phyloP scores from a whole-genome alignment of 2,797 vertebrate species.

The Forpus xanthops region DNA sequence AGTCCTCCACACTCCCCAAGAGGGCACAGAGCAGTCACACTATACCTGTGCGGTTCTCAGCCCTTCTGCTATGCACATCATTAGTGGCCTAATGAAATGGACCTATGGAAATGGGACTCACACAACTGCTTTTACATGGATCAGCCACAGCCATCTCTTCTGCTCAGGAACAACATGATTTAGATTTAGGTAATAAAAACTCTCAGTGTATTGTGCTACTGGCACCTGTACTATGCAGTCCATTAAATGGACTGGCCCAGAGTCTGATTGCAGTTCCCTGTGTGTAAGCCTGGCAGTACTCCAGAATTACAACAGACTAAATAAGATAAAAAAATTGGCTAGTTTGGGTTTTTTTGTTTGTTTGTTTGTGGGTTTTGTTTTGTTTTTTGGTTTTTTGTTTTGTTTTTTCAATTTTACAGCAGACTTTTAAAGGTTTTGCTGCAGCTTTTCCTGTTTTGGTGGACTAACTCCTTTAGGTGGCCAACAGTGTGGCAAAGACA shows the following conservation, averaged over 20 bases:
- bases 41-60: not conserved
- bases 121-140: not conserved
- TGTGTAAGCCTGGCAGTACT: rapidly evolving
- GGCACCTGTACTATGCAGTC: not conserved
- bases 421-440: not conserved
- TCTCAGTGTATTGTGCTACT: not conserved
- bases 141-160: not conserved
- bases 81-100: not conserved
- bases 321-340: not conserved
- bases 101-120: not conserved
- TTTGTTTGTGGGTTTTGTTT: no score
- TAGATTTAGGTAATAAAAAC: not conserved
- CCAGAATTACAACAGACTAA: not conserved
- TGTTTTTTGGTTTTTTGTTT: no score
- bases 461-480: not conserved
- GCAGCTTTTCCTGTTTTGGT: not conserved
- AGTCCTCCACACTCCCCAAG: not conserved
- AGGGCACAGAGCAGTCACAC: not conserved
- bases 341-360: no score
- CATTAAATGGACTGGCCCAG: not conserved
- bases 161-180: not conserved
- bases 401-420: not conserved
- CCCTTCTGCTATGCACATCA: not conserved
- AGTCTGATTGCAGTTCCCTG: not conserved
- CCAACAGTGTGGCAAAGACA: not conserved